These are phyloP conservation scores for Saccopteryx bilineata DNA, from an alignment of 2,113 vertebrate species.

Conservation along the genomic window DNA sequence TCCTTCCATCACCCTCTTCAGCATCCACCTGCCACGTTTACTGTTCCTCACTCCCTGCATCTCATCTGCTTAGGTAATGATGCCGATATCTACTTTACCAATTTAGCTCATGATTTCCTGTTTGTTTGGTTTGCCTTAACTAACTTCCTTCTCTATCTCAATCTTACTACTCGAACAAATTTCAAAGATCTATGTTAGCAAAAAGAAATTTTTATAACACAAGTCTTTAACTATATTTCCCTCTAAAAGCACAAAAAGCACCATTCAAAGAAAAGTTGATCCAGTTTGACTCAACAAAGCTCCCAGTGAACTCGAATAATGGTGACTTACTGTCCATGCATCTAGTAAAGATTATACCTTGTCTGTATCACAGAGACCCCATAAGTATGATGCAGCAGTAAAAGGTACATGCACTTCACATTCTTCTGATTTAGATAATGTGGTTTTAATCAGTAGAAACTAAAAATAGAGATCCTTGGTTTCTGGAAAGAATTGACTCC, in stretches of 20 bases:
- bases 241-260: constrained; percentile 51
- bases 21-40: neutral
- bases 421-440: constrained; percentile 68
- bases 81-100: neutral
- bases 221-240: constrained; percentile 44
- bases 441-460: constrained; percentile 58
- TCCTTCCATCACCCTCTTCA: neutral
- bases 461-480: constrained; percentile 68
- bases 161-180: constrained; percentile 38
- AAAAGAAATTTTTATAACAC: constrained; percentile 10
- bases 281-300: neutral
- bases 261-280: constrained; percentile 22
- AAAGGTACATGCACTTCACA: constrained; percentile 60
- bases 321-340: neutral
- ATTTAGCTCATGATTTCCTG: neutral
- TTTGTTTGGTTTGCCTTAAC: neutral
- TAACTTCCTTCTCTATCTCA: constrained; percentile 27
- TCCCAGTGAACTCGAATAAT: constrained; percentile 24
- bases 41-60: neutral
- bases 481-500: constrained; percentile 76
- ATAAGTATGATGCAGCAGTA: neutral
- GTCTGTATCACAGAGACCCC: neutral
- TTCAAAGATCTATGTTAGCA: constrained; percentile 10
- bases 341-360: neutral
- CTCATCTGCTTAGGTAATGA: neutral